Evolutionary conservation across 2,888 invertebrate species (phyloP).

Genomic region (Anaspis maculata): DNA sequence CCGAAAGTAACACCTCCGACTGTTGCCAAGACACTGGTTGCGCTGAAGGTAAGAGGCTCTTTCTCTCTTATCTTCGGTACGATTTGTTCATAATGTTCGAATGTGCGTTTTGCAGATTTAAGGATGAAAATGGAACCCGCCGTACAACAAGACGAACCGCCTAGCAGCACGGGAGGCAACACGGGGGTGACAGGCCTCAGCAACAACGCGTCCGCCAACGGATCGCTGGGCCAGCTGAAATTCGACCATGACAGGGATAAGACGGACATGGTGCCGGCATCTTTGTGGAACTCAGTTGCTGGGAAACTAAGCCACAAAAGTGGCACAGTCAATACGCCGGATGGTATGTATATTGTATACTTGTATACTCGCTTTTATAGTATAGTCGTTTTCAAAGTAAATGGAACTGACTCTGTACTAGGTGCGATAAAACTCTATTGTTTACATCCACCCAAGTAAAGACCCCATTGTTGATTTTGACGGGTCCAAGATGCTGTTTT

Average conservation of each 20-base stretch:
- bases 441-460: too few species aligned
- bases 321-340: conserved; percentile 75
- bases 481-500: too few species aligned
- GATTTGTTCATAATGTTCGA: too few species aligned
- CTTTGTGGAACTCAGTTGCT: conserved; percentile 50
- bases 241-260: conserved; percentile 38
- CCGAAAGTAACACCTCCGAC: conserved; percentile 38
- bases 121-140: conserved; percentile 62
- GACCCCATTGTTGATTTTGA: too few species aligned
- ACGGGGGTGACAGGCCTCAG: conserved; percentile 26
- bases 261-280: conserved; percentile 45
- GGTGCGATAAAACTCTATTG: neutral
- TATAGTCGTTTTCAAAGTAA: too few species aligned
- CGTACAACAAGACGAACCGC: conserved; percentile 34
- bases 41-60: conserved; percentile 42
- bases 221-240: conserved; percentile 51
- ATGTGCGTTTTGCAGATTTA: conserved; percentile 68
- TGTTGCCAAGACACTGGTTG: conserved; percentile 41
- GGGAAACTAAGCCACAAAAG: conserved; percentile 52
- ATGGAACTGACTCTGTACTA: neutral
- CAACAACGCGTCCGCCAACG: conserved; percentile 37
- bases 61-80: too few species aligned
- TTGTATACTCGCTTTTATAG: too few species aligned
- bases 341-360: conserved; percentile 55
- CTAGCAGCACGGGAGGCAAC: conserved; percentile 36